A percentile compares a stretch with the other conserved stretches of the same genome.
Conservation (phyloP, 2,113 vertebrate genomes). For the Hyaena hyaena region DNA sequence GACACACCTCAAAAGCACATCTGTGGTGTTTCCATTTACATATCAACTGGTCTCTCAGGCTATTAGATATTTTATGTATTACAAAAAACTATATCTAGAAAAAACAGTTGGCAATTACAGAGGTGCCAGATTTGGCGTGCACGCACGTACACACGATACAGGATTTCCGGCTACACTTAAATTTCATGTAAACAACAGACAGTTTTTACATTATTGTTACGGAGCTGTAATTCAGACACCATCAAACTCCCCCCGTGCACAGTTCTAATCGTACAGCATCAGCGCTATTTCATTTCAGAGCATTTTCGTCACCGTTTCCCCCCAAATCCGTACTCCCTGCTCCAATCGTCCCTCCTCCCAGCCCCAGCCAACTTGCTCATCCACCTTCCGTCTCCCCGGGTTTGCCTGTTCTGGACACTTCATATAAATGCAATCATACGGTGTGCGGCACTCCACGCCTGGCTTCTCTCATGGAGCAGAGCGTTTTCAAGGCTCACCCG, state of each 20-base stretch:
- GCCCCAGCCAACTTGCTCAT: not conserved
- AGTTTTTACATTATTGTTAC: not conserved
- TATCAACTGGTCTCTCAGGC: not conserved
- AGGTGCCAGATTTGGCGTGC: not conserved
- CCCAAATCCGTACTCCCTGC: not conserved
- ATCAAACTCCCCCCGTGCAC: not conserved
- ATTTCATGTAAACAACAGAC: not conserved
- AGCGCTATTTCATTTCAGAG: not conserved
- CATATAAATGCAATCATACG: not conserved
- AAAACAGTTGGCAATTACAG: not conserved
- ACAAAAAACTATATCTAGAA: conserved; percentile 15
- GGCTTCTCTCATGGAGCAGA: not conserved
- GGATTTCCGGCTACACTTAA: not conserved
- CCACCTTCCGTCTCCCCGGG: fast-evolving
- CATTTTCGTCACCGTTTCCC: not conserved
- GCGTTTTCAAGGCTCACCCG: not conserved
- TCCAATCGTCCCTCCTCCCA: not conserved
- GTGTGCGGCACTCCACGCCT: fast-evolving
- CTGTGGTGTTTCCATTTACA: not conserved
- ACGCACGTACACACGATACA: fast-evolving
- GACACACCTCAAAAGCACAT: not conserved
- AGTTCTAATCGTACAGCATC: too few species aligned
- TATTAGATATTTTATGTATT: not conserved
- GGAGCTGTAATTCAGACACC: not conserved
- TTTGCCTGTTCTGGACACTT: not conserved